Base-by-base conservation (phyloP, 2,113 vertebrate genomes). In the Gracilinanus agilis region DNA sequence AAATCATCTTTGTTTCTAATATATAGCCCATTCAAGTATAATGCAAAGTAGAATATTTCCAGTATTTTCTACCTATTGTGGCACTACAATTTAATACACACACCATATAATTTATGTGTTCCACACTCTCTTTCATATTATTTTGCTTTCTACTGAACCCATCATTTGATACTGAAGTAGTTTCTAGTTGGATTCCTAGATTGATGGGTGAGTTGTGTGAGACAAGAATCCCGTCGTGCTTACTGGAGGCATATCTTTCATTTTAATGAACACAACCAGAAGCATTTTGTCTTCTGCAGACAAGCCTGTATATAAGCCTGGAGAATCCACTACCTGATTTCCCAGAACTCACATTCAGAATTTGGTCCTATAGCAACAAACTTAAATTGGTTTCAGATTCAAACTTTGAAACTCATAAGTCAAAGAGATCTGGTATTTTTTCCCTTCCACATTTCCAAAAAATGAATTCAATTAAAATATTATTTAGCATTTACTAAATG, bases 221-320 rank as follows among this genome's bases (percentile, higher is more conserved):
- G 44, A 90, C 89, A 90, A 90, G 89, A 53, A 49, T 90, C 49
- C 44, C 89, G 53, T 53, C 12, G 24, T 90, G 44, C 44, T 90
- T 90, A 49, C 44, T 90, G 89, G 89, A 53, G 44, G 44, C 89
- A 90, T 90, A 90, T 90, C 89, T 90, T 49, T 90, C 67, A 83
- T 83, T 83, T 83, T 83, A 83, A 83, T 83, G 67, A 83, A 83
- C 67, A 83, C 67, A 83, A 40, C n/a, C n/a, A 83, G n/a, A 83
- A 58, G 6, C n/a, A 55, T 55, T 61, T 54, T 89, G 12, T 90
- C 61, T 94, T 90, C 6, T 16, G 27, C 21, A 83, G 11, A 16
- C 44, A 54, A 88, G 9, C 23, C 54, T 75, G 67, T 83, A 25
- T 83, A 23, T 40, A 83, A 83, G 19, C n/a, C 83, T 25, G 9